A percentile compares a stretch with the other conserved stretches of the same genome.
phyloP scores from a whole-genome alignment of 2,113 vertebrate genomes.

The Falcunculus frontatus region DNA sequence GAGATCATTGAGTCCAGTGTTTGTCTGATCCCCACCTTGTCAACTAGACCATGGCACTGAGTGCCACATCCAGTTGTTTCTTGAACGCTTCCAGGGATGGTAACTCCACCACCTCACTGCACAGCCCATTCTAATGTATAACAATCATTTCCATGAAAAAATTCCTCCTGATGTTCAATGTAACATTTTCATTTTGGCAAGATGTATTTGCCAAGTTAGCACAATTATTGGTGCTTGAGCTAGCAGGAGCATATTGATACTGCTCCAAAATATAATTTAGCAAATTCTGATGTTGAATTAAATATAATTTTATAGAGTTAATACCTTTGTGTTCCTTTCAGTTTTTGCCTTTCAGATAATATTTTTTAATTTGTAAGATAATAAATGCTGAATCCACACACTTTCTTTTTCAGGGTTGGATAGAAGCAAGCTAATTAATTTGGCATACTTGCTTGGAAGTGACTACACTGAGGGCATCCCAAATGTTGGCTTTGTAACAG shows the following conservation, averaged over 20 bases:
- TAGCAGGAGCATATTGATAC: background rate
- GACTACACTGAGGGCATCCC: conserved; percentile 95
- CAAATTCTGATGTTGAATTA: background rate
- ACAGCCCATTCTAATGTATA: background rate
- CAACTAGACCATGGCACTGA: background rate
- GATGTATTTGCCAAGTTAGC: background rate
- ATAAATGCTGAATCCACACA: background rate
- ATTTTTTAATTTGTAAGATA: background rate
- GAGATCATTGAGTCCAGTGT: accelerated
- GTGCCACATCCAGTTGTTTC: background rate
- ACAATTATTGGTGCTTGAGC: background rate
- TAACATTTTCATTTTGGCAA: background rate
- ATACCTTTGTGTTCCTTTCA: background rate
- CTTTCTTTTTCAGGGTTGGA: conserved; percentile 80
- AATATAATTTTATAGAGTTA: background rate
- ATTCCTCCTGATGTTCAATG: background rate
- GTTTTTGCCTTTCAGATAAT: background rate
- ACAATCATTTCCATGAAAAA: background rate
- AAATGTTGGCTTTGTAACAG: conserved; percentile 90
- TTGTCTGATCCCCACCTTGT: background rate
- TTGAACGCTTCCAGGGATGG: background rate
- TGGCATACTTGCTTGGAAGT: conserved; percentile 95
- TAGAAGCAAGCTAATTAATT: conserved; percentile 89
- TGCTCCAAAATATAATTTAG: background rate
- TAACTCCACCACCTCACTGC: background rate